Conservation (phyloP, 2,888 invertebrate species). For the Stratiomys singularior region DNA sequence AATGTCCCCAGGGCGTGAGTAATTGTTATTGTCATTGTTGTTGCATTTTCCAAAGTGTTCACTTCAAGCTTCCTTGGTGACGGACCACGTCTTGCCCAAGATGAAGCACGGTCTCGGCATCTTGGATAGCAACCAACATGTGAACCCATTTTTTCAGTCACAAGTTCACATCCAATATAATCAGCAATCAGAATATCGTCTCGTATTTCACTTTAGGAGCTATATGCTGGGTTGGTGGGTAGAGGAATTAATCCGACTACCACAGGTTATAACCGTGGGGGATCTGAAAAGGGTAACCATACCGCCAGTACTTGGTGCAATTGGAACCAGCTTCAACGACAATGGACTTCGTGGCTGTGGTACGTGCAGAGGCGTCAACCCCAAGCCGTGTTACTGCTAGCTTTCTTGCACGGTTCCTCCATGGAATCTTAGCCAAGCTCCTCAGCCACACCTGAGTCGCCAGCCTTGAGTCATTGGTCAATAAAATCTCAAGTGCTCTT, state of each 20-base stretch:
- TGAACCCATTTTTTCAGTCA: too few species aligned
- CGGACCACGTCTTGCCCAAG: too few species aligned
- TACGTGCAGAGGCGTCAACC: too few species aligned
- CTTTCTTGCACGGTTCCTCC: too few species aligned
- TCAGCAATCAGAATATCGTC: not conserved
- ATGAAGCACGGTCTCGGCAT: too few species aligned
- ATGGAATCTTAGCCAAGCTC: too few species aligned
- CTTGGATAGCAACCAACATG: too few species aligned
- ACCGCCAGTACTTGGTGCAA: too few species aligned
- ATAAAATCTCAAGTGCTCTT: not conserved
- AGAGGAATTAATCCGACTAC: constrained; percentile 10
- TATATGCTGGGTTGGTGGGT: constrained; percentile 10
- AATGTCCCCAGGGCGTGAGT: constrained; percentile 34
- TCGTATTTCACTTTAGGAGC: constrained; percentile 20
- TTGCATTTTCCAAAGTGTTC: not conserved
- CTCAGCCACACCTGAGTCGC: too few species aligned
- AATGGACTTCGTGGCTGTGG: too few species aligned
- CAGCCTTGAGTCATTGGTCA: not conserved
- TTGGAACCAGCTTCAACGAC: too few species aligned
- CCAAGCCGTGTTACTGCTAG: too few species aligned
- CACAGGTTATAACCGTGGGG: not conserved
- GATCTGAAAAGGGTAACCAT: not conserved
- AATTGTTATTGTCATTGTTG: constrained; percentile 32
- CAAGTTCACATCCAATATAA: not conserved
- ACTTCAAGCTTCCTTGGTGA: not conserved